Base-by-base conservation (phyloP, 37 sponge, comb jelly and placozoan genomes). In the Diacarnus erythraeanus region DNA sequence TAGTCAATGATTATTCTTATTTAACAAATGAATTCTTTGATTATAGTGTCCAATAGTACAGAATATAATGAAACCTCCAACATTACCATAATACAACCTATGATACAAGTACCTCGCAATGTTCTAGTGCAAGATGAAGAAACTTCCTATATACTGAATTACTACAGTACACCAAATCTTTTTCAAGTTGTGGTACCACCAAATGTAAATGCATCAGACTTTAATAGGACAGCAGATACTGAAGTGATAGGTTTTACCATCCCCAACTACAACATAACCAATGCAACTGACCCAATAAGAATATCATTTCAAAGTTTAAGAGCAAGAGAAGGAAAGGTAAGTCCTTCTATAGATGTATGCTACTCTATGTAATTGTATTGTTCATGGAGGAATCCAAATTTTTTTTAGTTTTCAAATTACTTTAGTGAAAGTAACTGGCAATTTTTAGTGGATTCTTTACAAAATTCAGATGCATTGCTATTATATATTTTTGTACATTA, bases 301-400 rank as follows among this genome's bases (percentile, higher is more conserved):
- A 79, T 79, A 4, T 57, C 69, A 0, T 40, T 79, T 20, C 77
- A 76, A 35, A 61, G 61, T 76, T n/a, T 42, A 31, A 34, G 77
- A 59, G 34, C 61, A 41, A 30, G 15, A 38, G 3, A 8, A 2
- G 69, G 37, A 10, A 18, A 20, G 57, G 79, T 79, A 21, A 65
- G 78, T 80, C 4, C n/a, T n/a, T n/a, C n/a, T n/a, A n/a, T n/a
- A n/a, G n/a, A 70, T 41, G 8, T 44, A 27, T 31, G 12, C 51
- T 47, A 12, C 51, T 47, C 12, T 47, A 47, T n/a, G n/a, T n/a
- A n/a, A n/a, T n/a, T n/a, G n/a, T n/a, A n/a, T n/a, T n/a, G n/a
- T n/a, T n/a, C n/a, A n/a, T n/a, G n/a, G n/a, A n/a, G n/a, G n/a
- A n/a, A n/a, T n/a, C n/a, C n/a, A n/a, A n/a, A n/a, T n/a, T n/a